Evolutionary conservation across 2,888 invertebrate genomes (phyloP).

Genomic region (Mythimna pallens): DNA sequence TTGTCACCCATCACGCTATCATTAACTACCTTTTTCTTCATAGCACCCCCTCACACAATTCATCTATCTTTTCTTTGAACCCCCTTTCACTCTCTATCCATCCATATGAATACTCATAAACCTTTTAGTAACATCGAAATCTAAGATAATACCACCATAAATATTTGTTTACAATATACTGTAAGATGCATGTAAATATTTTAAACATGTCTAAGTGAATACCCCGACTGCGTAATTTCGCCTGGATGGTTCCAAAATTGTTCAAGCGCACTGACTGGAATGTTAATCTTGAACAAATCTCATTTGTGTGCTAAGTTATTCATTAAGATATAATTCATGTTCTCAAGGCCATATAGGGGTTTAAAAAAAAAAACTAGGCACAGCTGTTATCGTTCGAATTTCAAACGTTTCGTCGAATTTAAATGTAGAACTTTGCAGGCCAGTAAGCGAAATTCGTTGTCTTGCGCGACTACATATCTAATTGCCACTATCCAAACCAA

Average conservation of each 20-base stretch:
- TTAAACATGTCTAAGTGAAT: constrained; percentile 16
- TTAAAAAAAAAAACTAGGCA: background rate
- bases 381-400: background rate
- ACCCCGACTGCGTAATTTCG: constrained; percentile 15
- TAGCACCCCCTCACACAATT: too few species aligned
- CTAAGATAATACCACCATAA: background rate
- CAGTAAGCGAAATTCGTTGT: background rate
- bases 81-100: too few species aligned
- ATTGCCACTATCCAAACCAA: too few species aligned
- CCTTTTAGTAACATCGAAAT: background rate
- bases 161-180: background rate
- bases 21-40: too few species aligned
- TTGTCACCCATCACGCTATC: too few species aligned
- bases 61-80: too few species aligned
- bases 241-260: constrained; percentile 28
- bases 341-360: background rate
- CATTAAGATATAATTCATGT: constrained; percentile 21
- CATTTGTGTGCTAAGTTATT: constrained; percentile 37
- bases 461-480: background rate
- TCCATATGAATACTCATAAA: too few species aligned
- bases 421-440: background rate
- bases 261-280: constrained; percentile 38
- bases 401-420: background rate
- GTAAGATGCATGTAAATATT: background rate
- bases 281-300: constrained; percentile 39